Conservation (phyloP, 2,888 invertebrate genomes). For the Ashinkailepas kermadecensis region DNA sequence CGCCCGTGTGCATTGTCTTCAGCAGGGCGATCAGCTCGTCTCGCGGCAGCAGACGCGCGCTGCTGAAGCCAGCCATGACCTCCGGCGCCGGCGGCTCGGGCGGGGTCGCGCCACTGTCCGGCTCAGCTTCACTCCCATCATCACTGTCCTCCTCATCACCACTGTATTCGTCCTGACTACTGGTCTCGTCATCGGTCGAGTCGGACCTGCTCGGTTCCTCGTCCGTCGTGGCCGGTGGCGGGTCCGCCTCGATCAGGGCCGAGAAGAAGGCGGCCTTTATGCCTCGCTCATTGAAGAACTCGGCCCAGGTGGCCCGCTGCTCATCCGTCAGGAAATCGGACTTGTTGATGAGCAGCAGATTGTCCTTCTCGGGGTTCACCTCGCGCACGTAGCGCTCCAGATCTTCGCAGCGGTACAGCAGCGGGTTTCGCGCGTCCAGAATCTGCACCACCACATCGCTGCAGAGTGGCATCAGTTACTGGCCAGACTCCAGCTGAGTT, state of each 20-base stretch:
- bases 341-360: slow-evolving; percentile 86
- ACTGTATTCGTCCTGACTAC: not conserved
- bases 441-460: slow-evolving; percentile 90
- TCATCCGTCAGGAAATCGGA: slow-evolving; percentile 77
- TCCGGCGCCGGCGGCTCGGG: slow-evolving; percentile 10
- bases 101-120: slow-evolving; percentile 24
- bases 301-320: slow-evolving; percentile 76
- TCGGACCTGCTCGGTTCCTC: not conserved
- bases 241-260: slow-evolving; percentile 51
- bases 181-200: not conserved
- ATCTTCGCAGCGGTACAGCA: slow-evolving; percentile 87
- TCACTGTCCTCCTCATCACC: slow-evolving; percentile 25
- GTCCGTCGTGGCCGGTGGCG: not conserved
- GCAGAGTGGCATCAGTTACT: slow-evolving; percentile 27
- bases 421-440: slow-evolving; percentile 91
- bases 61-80: slow-evolving; percentile 44
- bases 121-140: slow-evolving; percentile 31
- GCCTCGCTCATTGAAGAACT: slow-evolving; percentile 64
- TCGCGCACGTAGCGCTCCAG: slow-evolving; percentile 78
- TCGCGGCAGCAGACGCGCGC: slow-evolving; percentile 55
- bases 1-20: slow-evolving; percentile 49
- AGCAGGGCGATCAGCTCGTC: slow-evolving; percentile 64
- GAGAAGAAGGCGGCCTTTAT: slow-evolving; percentile 84
- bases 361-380: slow-evolving; percentile 60
- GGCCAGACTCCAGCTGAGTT: no score